Base-by-base conservation (phyloP, 2,113 vertebrate genomes). In the Nannobrachium achirus region DNA sequence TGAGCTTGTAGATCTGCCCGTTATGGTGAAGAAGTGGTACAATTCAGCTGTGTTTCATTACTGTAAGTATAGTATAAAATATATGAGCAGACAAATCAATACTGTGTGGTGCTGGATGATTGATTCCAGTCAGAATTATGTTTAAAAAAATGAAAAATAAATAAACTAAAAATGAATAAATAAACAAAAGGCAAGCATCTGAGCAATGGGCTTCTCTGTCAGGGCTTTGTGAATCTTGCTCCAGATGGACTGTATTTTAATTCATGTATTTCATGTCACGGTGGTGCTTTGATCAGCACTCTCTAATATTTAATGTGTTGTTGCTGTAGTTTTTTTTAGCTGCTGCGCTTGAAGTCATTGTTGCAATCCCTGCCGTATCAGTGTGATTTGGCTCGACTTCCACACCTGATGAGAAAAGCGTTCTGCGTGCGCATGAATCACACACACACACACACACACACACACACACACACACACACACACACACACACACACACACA, bases 181-280 rank as follows among this genome's bases (percentile, higher is more conserved):
- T n/a, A 44, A 40, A 51, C 49, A 14, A 18, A 60, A 83, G 73
- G 39, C 76, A 69, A 53, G 57, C 73, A 71, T 83, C 66, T 69
- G 66, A 82, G 81, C 78, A 71, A 49, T 9, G 68, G 74, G 72
- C 66, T 82, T 79, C 80, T 87, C 73, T 75, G 25, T 33, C 1
- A 33, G 83, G 83, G 81, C 86, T 79, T 76, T 75, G 82, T 84
- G 81, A 80, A 72, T 66, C 80, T 83, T 64, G 4, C 78, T 86
- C 88, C 89, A 91, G 89, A 90, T 91, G 87, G 89, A 33, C 66
- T 9, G 76, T 85, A 80, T 89, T 87, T 88, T 86, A 88, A 90
- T 89, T 89, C 83, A 88, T 91, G 86, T 90, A 89, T 91, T 89
- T 89, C 82, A 83, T 87, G 88, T 89, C 88, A 89, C 89, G 89